A percentile compares a stretch with the other conserved stretches of the same genome.
Conservation (phyloP, 2,888 invertebrate genomes). For the Dolichopus griseipennis region DNA sequence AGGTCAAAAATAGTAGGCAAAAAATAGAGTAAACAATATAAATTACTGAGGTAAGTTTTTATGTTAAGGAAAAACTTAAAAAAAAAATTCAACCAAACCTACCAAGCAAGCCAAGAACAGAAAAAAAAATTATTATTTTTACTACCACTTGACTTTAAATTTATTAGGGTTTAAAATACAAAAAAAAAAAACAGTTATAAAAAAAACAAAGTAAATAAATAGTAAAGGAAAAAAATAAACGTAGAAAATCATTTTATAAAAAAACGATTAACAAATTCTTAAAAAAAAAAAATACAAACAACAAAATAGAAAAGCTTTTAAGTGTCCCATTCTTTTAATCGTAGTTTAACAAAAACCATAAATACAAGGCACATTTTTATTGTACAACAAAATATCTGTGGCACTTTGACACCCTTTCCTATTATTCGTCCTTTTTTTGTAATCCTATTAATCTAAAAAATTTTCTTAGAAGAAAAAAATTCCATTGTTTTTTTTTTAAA, state of each 20-base stretch:
- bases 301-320: not conserved
- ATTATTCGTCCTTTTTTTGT: not conserved
- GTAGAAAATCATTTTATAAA: not conserved
- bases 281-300: not conserved
- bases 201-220: not conserved
- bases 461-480: not conserved
- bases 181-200: not conserved
- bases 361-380: no score
- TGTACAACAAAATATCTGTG: not conserved
- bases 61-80: not conserved
- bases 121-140: not conserved
- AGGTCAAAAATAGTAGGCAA: not conserved
- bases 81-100: not conserved
- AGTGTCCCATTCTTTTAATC: not conserved
- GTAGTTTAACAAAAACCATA: not conserved
- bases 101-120: no score
- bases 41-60: not conserved
- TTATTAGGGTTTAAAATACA: not conserved
- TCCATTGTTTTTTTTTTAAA: no score
- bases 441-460: conserved; percentile 3
- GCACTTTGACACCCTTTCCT: not conserved
- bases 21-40: not conserved
- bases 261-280: not conserved
- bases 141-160: not conserved
- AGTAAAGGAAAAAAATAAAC: no score